Evolutionary conservation across 2,797 vertebrate species (phyloP), one percentile per base, ranked within the genome.

Genomic region (Semotilus atromaculatus): DNA sequence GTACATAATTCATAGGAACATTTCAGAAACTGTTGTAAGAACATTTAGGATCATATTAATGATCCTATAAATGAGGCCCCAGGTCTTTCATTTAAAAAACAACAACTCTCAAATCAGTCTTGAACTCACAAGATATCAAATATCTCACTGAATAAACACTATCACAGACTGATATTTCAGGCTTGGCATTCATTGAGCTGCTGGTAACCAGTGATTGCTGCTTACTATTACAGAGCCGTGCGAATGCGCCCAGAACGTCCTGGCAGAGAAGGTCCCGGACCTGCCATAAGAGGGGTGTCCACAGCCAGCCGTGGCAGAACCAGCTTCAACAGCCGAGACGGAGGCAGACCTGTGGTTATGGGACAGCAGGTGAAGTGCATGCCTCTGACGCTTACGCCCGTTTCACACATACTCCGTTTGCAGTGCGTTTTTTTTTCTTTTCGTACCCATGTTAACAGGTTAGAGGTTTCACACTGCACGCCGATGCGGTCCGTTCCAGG

Each of bases 211-310:
- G 38, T 26, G 38, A 43, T 26, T 71, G 13, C 68, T 45, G 23
- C 19, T 75, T 21, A 34, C 11, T 53, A 31, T 62, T 77, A 79
- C 83, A 96, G 95, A 26, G 88, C 92, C 0, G 93, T 95, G 74
- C 93, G 94, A 0, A 92, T 96, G 89, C 96, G 97, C 75, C 91
- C 96, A 0, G 97, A 99, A n/a, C 95, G 97, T 10, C 94, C 97
- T 0, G 95, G 96, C 72, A 94, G 97, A 92, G 97, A 98, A 3
- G 96, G 95, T 11, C 96, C 96, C 0, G 95, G 96, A 5, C 96
- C 97, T 0, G 86, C 91, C 1, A 94, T 97, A 4, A 94, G 97
- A 91, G 97, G 97, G 5, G 96, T 93, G 0, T 94, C 96, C 0
- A 93, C 97, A 0, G 93, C 94, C 7, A 96, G 87, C 89, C 96